Conservation (phyloP, 2,113 vertebrate species). For the Himantopus leucocephalus region DNA sequence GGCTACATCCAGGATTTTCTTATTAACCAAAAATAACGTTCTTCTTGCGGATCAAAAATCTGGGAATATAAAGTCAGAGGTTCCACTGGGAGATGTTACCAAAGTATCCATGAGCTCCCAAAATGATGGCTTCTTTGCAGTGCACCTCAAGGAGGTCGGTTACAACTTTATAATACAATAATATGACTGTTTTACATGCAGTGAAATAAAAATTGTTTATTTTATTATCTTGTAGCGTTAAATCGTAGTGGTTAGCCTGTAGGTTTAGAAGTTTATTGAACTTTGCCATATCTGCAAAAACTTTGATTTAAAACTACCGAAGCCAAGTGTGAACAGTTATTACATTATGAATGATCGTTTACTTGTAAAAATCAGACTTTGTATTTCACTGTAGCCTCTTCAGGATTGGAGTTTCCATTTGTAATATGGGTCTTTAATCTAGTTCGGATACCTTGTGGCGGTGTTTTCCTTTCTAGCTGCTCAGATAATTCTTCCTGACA, state of each 20-base stretch:
- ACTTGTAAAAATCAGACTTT: background rate
- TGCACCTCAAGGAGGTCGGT: slow-evolving; percentile 92
- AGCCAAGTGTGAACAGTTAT: background rate
- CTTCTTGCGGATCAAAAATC: slow-evolving; percentile 96
- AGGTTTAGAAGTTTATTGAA: background rate
- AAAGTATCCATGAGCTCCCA: slow-evolving; percentile 96
- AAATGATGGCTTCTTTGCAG: slow-evolving; percentile 92
- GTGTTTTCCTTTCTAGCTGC: background rate
- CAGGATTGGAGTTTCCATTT: background rate
- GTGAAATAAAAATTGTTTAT: background rate
- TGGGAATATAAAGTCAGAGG: slow-evolving; percentile 91
- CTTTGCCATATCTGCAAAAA: background rate
- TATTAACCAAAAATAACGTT: slow-evolving; percentile 92
- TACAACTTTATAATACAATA: background rate
- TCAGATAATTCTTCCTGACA: background rate
- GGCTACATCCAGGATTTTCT: slow-evolving; percentile 89
- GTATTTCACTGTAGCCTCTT: background rate
- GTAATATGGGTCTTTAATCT: background rate
- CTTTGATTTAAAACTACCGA: background rate
- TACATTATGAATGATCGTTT: background rate
- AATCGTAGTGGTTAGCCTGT: background rate
- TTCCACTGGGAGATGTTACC: slow-evolving; percentile 88
- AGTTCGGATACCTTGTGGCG: background rate
- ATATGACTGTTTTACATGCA: background rate
- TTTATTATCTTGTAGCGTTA: background rate